phyloP scores from a whole-genome alignment of 2,113 vertebrate species.

The Dunckerocampus dactyliophorus region DNA sequence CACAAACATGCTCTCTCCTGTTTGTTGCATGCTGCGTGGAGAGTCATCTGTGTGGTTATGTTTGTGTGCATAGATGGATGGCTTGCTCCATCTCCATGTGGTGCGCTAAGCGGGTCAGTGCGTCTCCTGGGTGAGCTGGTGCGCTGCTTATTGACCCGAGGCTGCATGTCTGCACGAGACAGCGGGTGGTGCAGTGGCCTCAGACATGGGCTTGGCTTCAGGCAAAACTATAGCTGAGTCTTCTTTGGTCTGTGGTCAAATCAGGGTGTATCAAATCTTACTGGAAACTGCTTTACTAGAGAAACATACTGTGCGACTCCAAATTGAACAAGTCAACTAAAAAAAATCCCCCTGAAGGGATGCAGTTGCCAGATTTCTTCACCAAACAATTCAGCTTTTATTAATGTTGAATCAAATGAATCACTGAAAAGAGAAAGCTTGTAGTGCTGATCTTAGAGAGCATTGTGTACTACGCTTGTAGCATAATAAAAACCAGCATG shows the following conservation, averaged over 20 bases:
- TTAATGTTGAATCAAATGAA: conserved; percentile 2
- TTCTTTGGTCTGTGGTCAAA: conserved; percentile 22
- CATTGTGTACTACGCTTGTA: neutral
- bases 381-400: neutral
- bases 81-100: conserved; percentile 24
- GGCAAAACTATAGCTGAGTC: conserved; percentile 10
- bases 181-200: conserved; percentile 42
- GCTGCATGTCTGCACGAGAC: conserved; percentile 35
- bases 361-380: neutral
- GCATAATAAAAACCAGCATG: neutral
- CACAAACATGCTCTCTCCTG: conserved; percentile 25
- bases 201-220: conserved; percentile 14
- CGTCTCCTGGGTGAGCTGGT: conserved; percentile 49
- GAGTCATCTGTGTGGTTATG: conserved; percentile 10
- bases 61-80: conserved; percentile 14
- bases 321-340: no score
- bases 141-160: conserved; percentile 56
- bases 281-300: neutral
- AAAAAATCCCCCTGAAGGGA: neutral
- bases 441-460: neutral
- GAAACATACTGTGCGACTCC: neutral
- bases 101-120: conserved; percentile 54
- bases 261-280: conserved; percentile 16
- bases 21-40: conserved; percentile 43
- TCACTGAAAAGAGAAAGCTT: neutral